Conservation (phyloP, 2,888 invertebrate genomes). For the Lasioglossum malachurum region DNA sequence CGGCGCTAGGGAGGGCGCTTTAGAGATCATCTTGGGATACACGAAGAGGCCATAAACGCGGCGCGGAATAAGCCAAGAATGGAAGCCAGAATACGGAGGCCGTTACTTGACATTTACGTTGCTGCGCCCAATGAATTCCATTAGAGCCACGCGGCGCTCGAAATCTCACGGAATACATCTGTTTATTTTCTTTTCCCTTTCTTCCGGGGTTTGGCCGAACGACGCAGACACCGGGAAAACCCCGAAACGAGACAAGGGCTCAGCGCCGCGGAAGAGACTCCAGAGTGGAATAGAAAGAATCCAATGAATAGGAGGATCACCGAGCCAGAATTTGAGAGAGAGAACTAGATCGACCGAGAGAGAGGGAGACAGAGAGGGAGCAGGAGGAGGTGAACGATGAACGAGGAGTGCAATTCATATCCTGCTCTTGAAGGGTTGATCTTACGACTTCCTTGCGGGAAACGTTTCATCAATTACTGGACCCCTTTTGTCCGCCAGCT, state of each 20-base stretch:
- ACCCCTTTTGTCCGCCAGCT: conserved; percentile 25
- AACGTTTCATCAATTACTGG: conserved; percentile 38
- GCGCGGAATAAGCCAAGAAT: conserved; percentile 21
- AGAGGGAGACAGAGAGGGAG: neutral
- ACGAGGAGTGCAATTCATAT: conserved; percentile 28
- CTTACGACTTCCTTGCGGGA: conserved; percentile 30
- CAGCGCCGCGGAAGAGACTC: neutral
- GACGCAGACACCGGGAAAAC: neutral
- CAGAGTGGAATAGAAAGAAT: neutral
- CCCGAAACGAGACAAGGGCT: neutral
- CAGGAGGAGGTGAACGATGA: neutral
- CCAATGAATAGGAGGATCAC: conserved; percentile 33
- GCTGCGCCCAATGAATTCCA: conserved; percentile 58
- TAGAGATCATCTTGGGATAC: conserved; percentile 37
- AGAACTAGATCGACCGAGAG: neutral
- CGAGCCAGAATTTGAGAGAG: neutral
- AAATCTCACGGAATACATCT: conserved; percentile 19
- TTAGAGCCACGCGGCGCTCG: conserved; percentile 43
- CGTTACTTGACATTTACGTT: conserved; percentile 13
- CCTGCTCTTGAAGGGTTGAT: conserved; percentile 24
- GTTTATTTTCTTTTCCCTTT: conserved; percentile 16
- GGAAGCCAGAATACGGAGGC: conserved; percentile 22
- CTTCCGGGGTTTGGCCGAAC: neutral
- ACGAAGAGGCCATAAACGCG: conserved; percentile 13
- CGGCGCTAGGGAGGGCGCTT: conserved; percentile 18